phyloP scores from a whole-genome alignment of 2,797 vertebrate genomes.

The Channa striata region DNA sequence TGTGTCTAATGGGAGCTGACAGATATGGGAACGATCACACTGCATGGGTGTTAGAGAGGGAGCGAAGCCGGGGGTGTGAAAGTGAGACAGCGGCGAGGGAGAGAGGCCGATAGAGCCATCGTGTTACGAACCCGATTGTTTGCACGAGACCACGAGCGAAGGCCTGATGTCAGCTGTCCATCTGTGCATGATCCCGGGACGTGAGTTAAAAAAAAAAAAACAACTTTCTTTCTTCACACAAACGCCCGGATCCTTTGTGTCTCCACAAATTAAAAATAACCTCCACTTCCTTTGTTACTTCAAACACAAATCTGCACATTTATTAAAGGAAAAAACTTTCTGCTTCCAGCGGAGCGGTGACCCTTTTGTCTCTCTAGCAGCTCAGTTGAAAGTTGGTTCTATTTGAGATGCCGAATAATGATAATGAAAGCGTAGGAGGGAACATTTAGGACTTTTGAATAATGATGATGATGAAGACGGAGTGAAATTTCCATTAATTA shows the following conservation, averaged over 20 bases:
- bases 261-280: slow-evolving; percentile 5
- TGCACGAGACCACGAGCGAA: slow-evolving; percentile 47
- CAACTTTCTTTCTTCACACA: slow-evolving; percentile 3
- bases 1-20: slow-evolving; percentile 71
- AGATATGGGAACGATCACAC: slow-evolving; percentile 68
- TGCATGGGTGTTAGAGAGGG: slow-evolving; percentile 59
- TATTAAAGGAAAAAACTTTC: slow-evolving; percentile 21
- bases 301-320: slow-evolving; percentile 36
- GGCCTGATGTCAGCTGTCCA: slow-evolving; percentile 45
- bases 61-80: slow-evolving; percentile 32
- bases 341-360: slow-evolving; percentile 19
- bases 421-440: slow-evolving; percentile 46
- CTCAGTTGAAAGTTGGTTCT: slow-evolving; percentile 12
- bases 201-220: background rate
- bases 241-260: background rate
- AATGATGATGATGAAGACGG: slow-evolving; percentile 48
- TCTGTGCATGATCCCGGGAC: slow-evolving; percentile 41
- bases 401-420: slow-evolving; percentile 36
- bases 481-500: slow-evolving; percentile 64
- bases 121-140: slow-evolving; percentile 63
- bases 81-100: slow-evolving; percentile 12
- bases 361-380: slow-evolving; percentile 32
- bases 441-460: slow-evolving; percentile 54
- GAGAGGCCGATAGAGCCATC: slow-evolving; percentile 46
- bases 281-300: slow-evolving; percentile 21